These are phyloP conservation scores for Hephaestus fuliginosus DNA, from an alignment of 2,797 vertebrate genomes.

Conservation along the genomic window DNA sequence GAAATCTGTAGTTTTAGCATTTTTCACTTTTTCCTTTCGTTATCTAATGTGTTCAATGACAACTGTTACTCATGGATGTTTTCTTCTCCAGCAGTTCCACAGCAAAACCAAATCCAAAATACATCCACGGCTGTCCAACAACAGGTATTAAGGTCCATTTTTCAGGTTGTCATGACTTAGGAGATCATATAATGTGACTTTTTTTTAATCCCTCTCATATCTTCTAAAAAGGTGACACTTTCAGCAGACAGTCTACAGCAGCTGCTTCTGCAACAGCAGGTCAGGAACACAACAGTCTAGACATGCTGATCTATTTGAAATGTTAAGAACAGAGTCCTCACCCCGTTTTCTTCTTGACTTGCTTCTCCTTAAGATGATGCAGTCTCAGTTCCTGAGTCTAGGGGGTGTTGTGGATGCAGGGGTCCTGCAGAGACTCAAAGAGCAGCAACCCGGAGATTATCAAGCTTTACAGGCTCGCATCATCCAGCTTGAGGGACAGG, in stretches of 20 bases:
- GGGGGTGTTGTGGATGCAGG: constrained; percentile 61
- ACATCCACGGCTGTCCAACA: constrained; percentile 55
- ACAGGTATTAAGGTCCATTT: constrained; percentile 67
- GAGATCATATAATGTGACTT: not conserved
- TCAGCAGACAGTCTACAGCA: constrained; percentile 78
- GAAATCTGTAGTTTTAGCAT: constrained; percentile 14
- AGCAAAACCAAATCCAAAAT: constrained; percentile 61
- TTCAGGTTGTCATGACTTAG: not conserved
- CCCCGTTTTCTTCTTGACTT: not conserved
- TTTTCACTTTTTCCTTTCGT: not conserved
- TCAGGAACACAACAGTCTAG: constrained; percentile 19
- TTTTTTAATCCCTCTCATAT: not conserved
- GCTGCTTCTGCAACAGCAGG: constrained; percentile 83
- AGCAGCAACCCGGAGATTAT: constrained; percentile 75
- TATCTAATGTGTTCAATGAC: not conserved
- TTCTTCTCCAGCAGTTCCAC: constrained; percentile 54
- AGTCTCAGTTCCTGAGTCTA: constrained; percentile 72
- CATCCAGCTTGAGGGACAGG: constrained; percentile 90
- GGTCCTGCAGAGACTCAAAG: constrained; percentile 58
- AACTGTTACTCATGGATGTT: constrained; percentile 2
- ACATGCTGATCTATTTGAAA: not conserved
- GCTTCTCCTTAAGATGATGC: constrained; percentile 61
- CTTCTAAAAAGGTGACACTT: constrained; percentile 61
- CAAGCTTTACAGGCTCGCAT: constrained; percentile 81
- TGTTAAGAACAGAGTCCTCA: not conserved